Evolutionary conservation across 2,113 vertebrate genomes (phyloP).

Genomic region (Eolophus roseicapilla): DNA sequence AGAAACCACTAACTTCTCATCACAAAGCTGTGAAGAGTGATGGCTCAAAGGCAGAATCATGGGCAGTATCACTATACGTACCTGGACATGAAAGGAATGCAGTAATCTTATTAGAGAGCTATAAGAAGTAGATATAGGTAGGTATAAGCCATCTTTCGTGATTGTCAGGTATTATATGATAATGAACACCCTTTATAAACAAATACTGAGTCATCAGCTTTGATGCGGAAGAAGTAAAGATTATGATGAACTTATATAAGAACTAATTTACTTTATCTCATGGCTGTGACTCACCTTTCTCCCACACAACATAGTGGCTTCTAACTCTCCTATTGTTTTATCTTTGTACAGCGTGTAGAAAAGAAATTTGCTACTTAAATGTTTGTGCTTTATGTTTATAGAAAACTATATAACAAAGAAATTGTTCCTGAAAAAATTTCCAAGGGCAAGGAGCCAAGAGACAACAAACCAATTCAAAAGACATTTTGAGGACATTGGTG

Average conservation of each 20-base stretch:
- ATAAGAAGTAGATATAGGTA: not conserved
- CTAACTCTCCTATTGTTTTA: not conserved
- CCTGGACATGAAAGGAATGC: not conserved
- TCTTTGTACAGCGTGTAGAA: not conserved
- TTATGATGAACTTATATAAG: slow-evolving; percentile 15
- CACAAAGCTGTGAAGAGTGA: not conserved
- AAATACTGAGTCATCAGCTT: slow-evolving; percentile 24
- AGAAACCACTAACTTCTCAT: not conserved
- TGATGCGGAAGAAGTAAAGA: not conserved
- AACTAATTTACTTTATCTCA: not conserved
- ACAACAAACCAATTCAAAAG: not conserved
- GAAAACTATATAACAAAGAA: not conserved
- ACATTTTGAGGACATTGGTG: not conserved
- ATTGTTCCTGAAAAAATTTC: not conserved
- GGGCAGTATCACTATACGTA: not conserved
- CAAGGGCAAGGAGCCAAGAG: not conserved
- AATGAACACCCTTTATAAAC: not conserved
- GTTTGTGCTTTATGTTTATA: not conserved
- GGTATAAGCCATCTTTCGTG: not conserved
- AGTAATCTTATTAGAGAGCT: not conserved
- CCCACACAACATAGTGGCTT: not conserved
- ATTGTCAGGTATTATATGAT: not conserved
- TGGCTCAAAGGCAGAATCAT: not conserved
- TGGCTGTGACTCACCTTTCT: slow-evolving; percentile 25
- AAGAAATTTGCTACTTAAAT: slow-evolving; percentile 1